Base-by-base conservation (phyloP, 2,888 invertebrate genomes). In the Trachelus iudaicus region DNA sequence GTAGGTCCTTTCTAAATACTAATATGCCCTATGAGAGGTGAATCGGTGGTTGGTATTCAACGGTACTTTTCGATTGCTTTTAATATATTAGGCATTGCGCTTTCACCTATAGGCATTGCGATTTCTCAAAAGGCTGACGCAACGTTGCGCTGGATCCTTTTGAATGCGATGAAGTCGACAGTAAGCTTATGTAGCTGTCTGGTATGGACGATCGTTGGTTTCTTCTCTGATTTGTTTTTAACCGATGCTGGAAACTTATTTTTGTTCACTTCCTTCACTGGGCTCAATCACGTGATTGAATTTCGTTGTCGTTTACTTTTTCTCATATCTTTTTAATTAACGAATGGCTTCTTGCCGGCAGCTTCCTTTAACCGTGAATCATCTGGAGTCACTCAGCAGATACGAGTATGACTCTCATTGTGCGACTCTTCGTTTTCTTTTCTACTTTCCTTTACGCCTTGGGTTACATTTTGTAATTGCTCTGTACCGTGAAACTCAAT, bases 391-490 rank as follows among this genome's bases (percentile, higher is more conserved):
- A 23, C 23, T 56, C 56, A 23, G 23, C 56, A 23, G 56, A 23
- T 56, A 23, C 2, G 23, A 23, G 56, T 56, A 56, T 56, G 56
- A 56, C 56, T 56, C 56, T 56, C 56, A 15, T 31, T 34, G 71
- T 33, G 12, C 71, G 33, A 31, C 71, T 71, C 71, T 71, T 34
- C 71, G 71, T 23, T 71, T 71, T 34, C 71, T 71, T 71, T 71
- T 71, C 30, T 71, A 71, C 71, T 71, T 71, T 71, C 71, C 71
- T 71, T 71, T 71, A 31, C 31, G 71, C 71, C 71, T 71, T 71
- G 71, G 71, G 71, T 71, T 71, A 71, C 71, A 71, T 71, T 71
- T 71, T 71, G 71, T 71, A 71, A 71, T 34, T 71, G 71, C 33
- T 71, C 71, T 31, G 33, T 71, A 33, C 31, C 71, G 71, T 34